Base-by-base conservation (phyloP, 2,113 vertebrate species). In the Gopherus evgoodei region DNA sequence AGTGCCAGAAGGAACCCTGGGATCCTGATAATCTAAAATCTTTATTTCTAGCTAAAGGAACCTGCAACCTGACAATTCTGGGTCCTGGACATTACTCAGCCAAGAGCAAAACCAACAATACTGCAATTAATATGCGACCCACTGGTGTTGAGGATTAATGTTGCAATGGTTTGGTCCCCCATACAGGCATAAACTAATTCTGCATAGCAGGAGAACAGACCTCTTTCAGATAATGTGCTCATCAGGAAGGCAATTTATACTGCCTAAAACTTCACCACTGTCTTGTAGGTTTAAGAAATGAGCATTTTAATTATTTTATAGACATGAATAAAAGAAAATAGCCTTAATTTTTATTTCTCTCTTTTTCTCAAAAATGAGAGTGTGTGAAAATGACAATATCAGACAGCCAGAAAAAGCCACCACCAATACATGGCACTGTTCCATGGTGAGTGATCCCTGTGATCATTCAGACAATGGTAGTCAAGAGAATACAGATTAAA, bases 101-200 rank as follows among this genome's bases (percentile, higher is more conserved):
- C 89, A 82, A 95, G 80, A 87, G 79, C 10, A 62, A 27, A 91
- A 89, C 90, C 2, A 95, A 44, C 56, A 88, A 88, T 91, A 42
- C 22, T 9, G 47, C 72, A 78, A 95, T 93, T 93, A 95, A 87
- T 87, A 87, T 85, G 57, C 88, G 90, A 92, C 90, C 85, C 52
- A 94, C 81, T 81, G 91, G 10, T 47, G 21, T 0, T 59, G 31
- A 93, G 85, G 69, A 96, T 96, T 97, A 94, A 35, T 82, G 82
- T 78, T 54, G n/a, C 72, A 94, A 80, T 83, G 84, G 81, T 81
- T 94, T 95, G 6, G n/a, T 89, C 62, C 91, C 84, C 81, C 93
- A 91, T 91, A 93, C 53, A 21, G 78, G 42, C 86, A 88, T 47
- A 90, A 91, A 96, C 93, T 95, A 96, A 97, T 97, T 97, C 62